Conservation (phyloP, 2,113 vertebrate genomes). For the Phaethornis superciliosus region DNA sequence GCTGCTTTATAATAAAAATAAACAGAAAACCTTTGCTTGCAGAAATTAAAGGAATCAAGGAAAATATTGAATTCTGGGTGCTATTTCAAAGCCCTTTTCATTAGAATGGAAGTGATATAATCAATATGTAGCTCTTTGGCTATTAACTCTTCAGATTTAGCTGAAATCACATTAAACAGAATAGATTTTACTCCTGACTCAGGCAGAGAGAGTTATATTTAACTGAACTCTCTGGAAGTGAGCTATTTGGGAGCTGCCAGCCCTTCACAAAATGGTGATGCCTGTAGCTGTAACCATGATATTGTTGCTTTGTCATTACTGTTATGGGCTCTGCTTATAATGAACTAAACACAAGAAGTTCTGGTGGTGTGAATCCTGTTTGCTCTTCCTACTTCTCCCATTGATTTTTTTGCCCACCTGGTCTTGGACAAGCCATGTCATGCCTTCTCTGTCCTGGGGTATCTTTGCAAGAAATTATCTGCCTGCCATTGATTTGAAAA, state of each 20-base stretch:
- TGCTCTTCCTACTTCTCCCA: not conserved
- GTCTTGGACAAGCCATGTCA: not conserved
- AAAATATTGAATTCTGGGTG: not conserved
- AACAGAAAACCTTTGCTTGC: not conserved
- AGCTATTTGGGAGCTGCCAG: constrained; percentile 11
- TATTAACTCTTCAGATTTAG: constrained; percentile 36
- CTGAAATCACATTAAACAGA: constrained; percentile 43
- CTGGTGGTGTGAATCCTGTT: not conserved
- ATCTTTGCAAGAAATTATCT: not conserved
- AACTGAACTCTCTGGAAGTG: constrained; percentile 23
- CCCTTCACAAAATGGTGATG: not conserved
- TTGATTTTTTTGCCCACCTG: not conserved
- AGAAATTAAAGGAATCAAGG: not conserved
- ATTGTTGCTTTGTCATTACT: not conserved
- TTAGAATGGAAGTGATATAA: constrained; percentile 25
- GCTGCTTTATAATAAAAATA: not conserved
- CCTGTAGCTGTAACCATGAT: not conserved
- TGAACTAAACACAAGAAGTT: not conserved
- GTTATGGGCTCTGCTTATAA: not conserved
- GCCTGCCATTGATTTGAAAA: not conserved
- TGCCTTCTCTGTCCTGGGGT: not conserved
- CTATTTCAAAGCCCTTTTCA: not conserved
- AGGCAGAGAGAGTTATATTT: not conserved
- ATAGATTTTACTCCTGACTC: constrained; percentile 21
- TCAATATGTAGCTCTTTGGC: constrained; percentile 48